Conservation (phyloP, 2,113 vertebrate genomes). For the Psilopogon haemacephalus region DNA sequence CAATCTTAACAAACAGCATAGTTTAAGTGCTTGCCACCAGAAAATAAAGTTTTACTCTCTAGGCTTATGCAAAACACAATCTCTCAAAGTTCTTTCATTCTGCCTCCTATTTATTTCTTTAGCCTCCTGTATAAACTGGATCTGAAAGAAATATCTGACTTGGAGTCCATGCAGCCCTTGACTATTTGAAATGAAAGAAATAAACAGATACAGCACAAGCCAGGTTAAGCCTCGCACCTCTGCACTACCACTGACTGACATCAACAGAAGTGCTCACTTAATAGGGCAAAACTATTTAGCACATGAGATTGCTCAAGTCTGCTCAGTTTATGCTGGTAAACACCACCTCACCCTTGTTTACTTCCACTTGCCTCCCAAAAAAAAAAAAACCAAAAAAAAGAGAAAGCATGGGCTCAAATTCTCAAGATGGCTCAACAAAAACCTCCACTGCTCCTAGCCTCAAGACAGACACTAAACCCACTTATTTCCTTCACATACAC, state of each 20-base stretch:
- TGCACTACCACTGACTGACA: not conserved
- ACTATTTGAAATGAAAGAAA: not conserved
- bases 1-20: not conserved
- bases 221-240: not conserved
- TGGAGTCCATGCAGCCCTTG: not conserved
- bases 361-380: not conserved
- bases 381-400: not conserved
- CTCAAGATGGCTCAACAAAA: not conserved
- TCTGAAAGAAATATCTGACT: not conserved
- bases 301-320: not conserved
- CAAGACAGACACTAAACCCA: not conserved
- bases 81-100: not conserved
- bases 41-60: not conserved
- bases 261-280: not conserved
- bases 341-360: not conserved
- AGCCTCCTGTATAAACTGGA: not conserved
- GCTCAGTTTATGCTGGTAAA: not conserved
- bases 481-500: not conserved
- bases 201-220: not conserved
- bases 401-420: not conserved
- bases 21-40: not conserved
- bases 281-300: conserved; percentile 2
- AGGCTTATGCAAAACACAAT: not conserved
- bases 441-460: not conserved
- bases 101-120: not conserved